Evolutionary conservation across 2,797 vertebrate genomes (phyloP), one percentile per base, ranked within the genome.

Genomic region (Amniataba percoides): DNA sequence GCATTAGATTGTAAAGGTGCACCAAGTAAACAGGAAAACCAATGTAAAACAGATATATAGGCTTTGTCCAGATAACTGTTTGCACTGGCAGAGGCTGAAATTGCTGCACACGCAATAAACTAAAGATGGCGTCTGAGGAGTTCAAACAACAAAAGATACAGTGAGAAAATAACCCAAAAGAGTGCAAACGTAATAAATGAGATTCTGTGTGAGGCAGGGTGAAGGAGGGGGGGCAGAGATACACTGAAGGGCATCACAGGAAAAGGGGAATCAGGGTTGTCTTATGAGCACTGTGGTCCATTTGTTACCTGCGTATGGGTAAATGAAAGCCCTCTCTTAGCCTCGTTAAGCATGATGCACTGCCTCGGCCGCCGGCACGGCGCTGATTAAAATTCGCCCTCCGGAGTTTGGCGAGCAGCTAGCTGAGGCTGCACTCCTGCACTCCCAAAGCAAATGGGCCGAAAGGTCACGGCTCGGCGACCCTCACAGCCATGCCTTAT

Each of bases 341-440:
- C 89, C 93, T 95, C 88, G 90, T 94, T 94, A 94, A 84, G 87
- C 83, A 69, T 91, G 93, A 94, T 92, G 82, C 93, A 94, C 80
- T 68, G 77, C 87, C 87, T 62, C 72, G 34, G 80, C 81, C 86
- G 46, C 55, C 65, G 75, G 87, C 87, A 39, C 77, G 16, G 62
- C 23, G 74, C 93, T 94, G 93, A 94, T 95, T 95, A 91, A 92
- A 93, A 94, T 92, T 85, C 88, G 66, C 89, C 83, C 82, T 88
- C 81, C 55, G 60, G 83, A 88, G 89, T 88, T 81, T 45, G 51
- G 15, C 43, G 60, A 74, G 77, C 71, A 40, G 80, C 82, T 55
- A 63, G 88, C 90, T 87, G 90, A 90, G 78, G 77, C 85, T 81
- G 86, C 87, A 85, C 85, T 93, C 84, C 57, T 87, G 79, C 71